phyloP scores from a whole-genome alignment of 2,113 vertebrate genomes.

The Nothobranchius furzeri region DNA sequence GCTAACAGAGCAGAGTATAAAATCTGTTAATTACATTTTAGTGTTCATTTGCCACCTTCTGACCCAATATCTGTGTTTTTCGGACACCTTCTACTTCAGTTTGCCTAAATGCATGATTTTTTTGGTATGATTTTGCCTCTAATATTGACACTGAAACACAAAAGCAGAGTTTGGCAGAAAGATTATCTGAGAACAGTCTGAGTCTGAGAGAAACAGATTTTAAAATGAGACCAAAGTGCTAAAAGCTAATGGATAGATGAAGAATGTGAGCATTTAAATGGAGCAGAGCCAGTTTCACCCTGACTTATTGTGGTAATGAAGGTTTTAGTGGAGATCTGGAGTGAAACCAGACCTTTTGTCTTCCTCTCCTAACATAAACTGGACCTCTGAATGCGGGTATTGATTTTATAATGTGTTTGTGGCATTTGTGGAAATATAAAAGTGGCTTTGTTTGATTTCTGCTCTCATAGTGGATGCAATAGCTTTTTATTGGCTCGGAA shows the following conservation, averaged over 20 bases:
- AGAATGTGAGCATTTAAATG: conserved; percentile 22
- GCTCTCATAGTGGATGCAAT: neutral
- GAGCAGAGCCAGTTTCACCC: neutral
- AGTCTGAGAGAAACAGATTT: too few species aligned
- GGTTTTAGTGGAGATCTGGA: conserved; percentile 34
- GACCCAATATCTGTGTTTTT: too few species aligned
- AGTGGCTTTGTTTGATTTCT: neutral
- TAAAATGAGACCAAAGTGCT: too few species aligned
- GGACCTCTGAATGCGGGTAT: conserved; percentile 9
- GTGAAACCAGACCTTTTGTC: conserved; percentile 7
- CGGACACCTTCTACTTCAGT: too few species aligned
- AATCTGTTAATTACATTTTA: too few species aligned
- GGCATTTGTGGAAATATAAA: neutral
- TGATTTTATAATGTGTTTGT: conserved; percentile 27
- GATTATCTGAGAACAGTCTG: too few species aligned
- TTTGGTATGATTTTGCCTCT: too few species aligned
- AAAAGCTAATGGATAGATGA: neutral
- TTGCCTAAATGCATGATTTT: too few species aligned
- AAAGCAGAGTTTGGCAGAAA: too few species aligned
- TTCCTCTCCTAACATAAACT: conserved; percentile 34
- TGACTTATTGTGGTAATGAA: conserved; percentile 37
- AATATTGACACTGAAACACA: too few species aligned
- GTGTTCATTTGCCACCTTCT: too few species aligned
- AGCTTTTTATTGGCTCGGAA: neutral
- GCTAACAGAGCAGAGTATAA: too few species aligned